Percentiles rank a stretch among this genome's conserved stretches.
Evolutionary conservation across 2,797 vertebrate genomes (phyloP).

Genomic region (Iguana delicatissima): DNA sequence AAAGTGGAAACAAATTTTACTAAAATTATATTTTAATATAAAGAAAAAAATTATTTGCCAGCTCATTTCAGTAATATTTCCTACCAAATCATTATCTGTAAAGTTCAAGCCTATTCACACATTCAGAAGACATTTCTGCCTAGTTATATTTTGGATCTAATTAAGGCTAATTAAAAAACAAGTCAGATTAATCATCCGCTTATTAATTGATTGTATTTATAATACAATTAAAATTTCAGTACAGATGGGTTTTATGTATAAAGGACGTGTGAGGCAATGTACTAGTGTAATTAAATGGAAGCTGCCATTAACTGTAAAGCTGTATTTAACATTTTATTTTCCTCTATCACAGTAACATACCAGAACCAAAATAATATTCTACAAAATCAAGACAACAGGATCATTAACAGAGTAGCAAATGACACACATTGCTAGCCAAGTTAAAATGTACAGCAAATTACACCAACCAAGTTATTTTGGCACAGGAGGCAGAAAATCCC

Average conservation of each 20-base stretch:
- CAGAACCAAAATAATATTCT: background rate
- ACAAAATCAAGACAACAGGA: too few relatives aligned
- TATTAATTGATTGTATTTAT: background rate
- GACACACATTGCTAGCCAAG: background rate
- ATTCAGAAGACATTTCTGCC: background rate
- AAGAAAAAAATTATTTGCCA: too few relatives aligned
- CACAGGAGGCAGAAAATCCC: background rate
- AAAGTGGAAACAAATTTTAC: too few relatives aligned
- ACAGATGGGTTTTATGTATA: background rate
- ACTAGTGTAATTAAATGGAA: background rate
- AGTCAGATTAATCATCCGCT: background rate
- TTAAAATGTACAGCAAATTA: background rate
- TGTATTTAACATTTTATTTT: background rate
- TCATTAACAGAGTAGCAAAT: background rate
- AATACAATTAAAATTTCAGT: background rate
- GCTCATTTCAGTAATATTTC: too few relatives aligned
- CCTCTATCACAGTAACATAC: background rate
- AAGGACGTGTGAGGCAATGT: background rate
- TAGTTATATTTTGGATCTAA: background rate
- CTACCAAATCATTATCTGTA: background rate
- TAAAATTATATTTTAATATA: too few relatives aligned
- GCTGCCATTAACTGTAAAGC: background rate
- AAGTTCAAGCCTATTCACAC: background rate
- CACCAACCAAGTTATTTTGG: background rate
- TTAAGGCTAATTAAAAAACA: background rate